Conservation (phyloP, 2,797 vertebrate species). For the Peromyscus melanophrys region DNA sequence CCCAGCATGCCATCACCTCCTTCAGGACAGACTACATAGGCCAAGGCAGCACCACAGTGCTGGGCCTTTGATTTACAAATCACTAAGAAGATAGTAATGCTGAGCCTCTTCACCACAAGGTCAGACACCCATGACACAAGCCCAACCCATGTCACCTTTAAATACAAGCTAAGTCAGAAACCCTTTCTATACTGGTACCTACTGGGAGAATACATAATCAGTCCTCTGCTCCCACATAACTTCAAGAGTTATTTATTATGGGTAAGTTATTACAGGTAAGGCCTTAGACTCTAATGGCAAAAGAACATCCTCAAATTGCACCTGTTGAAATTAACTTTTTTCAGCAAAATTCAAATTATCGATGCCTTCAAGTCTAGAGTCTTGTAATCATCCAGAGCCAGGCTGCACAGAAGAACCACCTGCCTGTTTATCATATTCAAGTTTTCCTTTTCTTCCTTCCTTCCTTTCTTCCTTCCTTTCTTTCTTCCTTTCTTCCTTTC, state of each 20-base stretch:
- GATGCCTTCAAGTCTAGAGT: conserved; percentile 17
- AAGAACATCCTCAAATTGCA: neutral
- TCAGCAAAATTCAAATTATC: conserved; percentile 67
- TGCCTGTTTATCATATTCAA: conserved; percentile 74
- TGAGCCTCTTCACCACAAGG: neutral
- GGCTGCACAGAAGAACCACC: neutral
- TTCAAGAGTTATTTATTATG: conserved; percentile 50
- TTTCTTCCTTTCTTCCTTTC: neutral
- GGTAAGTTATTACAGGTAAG: conserved; percentile 44
- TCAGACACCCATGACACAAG: neutral
- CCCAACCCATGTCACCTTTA: neutral
- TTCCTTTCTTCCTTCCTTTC: too few species aligned
- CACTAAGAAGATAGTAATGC: neutral
- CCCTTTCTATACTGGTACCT: conserved; percentile 80
- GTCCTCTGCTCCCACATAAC: conserved; percentile 78
- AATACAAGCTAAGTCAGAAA: neutral
- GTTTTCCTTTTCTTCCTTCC: neutral
- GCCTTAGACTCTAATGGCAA: conserved; percentile 68
- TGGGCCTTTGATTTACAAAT: neutral
- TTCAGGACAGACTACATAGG: neutral
- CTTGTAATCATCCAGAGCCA: conserved; percentile 60
- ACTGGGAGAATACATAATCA: conserved; percentile 78
- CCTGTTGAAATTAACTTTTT: conserved; percentile 62
- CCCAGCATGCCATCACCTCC: conserved; percentile 77
- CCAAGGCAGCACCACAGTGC: neutral